Conservation (phyloP, 2,113 vertebrate genomes). For the Sprattus sprattus region DNA sequence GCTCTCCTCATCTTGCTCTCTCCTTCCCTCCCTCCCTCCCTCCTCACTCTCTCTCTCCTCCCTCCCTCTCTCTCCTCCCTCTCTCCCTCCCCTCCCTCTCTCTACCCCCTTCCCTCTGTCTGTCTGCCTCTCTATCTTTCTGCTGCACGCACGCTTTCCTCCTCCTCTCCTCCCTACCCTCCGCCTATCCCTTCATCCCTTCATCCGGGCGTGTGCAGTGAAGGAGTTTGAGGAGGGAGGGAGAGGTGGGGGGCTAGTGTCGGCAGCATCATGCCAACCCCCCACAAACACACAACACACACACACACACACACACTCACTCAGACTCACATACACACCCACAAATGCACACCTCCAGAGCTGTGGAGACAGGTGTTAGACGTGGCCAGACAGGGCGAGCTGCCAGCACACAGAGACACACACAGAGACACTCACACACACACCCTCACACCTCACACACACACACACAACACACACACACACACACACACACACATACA, state of each 20-base stretch:
- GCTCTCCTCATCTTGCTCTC: too few species aligned
- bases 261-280: too few species aligned
- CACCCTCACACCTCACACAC: too few species aligned
- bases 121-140: not conserved
- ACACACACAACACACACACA: not conserved
- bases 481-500: not conserved
- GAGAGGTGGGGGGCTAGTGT: not conserved
- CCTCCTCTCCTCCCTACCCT: slow-evolving; percentile 16
- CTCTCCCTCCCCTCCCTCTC: not conserved
- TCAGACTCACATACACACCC: too few species aligned
- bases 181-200: slow-evolving; percentile 2
- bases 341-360: not conserved
- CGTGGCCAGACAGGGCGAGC: not conserved
- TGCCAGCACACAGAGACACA: not conserved
- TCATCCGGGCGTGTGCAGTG: too few species aligned
- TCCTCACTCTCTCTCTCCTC: too few species aligned
- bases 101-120: too few species aligned
- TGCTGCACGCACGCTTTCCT: slow-evolving; percentile 18
- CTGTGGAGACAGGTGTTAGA: slow-evolving; percentile 5
- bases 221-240: not conserved
- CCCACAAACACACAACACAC: too few species aligned
- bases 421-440: not conserved
- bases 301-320: too few species aligned
- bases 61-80: too few species aligned
- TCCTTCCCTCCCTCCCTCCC: too few species aligned